Conservation (phyloP, 2,113 vertebrate genomes). For the Tachysurus fulvidraco region DNA sequence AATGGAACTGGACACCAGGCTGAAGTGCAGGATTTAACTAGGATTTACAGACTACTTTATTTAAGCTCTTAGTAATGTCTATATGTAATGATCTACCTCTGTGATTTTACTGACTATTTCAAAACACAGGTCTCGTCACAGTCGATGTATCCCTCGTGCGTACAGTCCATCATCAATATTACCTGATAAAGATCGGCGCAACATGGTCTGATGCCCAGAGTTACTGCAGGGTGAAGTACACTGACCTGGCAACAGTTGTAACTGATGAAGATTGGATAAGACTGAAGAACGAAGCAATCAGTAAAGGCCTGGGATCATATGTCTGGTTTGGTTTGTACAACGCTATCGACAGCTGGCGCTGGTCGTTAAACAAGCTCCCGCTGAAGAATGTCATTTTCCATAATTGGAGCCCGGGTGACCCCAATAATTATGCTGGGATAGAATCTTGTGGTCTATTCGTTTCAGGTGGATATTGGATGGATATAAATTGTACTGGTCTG, state of each 20-base stretch:
- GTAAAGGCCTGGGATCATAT: not conserved
- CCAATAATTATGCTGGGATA: not conserved
- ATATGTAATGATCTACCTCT: not conserved
- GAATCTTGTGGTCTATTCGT: not conserved
- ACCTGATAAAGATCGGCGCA: not conserved
- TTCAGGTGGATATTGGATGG: not conserved
- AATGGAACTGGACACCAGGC: too few relatives aligned
- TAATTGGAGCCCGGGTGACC: not conserved
- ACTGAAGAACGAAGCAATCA: not conserved
- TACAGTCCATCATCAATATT: not conserved
- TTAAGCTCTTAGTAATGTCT: too few relatives aligned
- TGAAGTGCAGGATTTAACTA: too few relatives aligned
- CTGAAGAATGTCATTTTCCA: not conserved
- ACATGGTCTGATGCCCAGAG: not conserved
- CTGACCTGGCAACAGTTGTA: slow-evolving; percentile 22
- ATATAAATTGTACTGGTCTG: not conserved
- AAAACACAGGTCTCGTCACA: slow-evolving; percentile 7
- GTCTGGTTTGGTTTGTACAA: slow-evolving; percentile 42
- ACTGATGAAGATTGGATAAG: not conserved
- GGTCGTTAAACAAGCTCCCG: not conserved
- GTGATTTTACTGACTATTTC: not conserved
- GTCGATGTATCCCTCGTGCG: not conserved
- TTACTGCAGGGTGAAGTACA: slow-evolving; percentile 25
- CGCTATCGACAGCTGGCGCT: slow-evolving; percentile 22
- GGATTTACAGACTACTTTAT: too few relatives aligned